A percentile compares a stretch with the other conserved stretches of the same genome.
Conservation (phyloP, 2,113 vertebrate genomes). For the Cephalopholis sonnerati region DNA sequence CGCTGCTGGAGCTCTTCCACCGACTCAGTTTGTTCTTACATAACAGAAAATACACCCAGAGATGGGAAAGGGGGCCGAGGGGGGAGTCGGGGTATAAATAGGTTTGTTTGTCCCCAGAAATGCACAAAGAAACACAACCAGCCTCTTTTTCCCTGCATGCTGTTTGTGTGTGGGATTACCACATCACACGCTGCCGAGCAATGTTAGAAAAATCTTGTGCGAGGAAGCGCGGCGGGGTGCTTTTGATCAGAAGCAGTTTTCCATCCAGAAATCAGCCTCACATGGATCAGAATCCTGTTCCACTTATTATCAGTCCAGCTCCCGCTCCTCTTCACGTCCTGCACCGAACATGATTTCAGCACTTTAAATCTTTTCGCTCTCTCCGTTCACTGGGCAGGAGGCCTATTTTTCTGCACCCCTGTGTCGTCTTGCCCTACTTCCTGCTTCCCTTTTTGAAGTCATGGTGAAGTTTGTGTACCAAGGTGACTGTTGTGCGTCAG, state of each 20-base stretch:
- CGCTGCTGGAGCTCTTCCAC: constrained; percentile 26
- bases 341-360: background rate
- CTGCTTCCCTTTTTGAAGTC: constrained; percentile 7
- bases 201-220: background rate
- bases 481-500: constrained; percentile 46
- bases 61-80: constrained; percentile 13
- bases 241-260: constrained; percentile 11
- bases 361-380: constrained; percentile 1
- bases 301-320: background rate
- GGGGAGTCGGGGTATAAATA: constrained; percentile 34
- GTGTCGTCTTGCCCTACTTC: constrained; percentile 33
- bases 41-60: constrained; percentile 36
- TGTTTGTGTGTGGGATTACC: background rate
- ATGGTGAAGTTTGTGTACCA: constrained; percentile 20
- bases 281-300: background rate
- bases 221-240: background rate
- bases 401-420: constrained; percentile 28
- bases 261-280: background rate
- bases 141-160: background rate
- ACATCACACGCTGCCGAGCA: background rate
- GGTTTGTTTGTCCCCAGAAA: constrained; percentile 39
- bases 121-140: background rate
- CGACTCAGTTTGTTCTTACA: constrained; percentile 35
- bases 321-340: background rate
- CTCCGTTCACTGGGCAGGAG: background rate